Percentiles rank a stretch among this genome's conserved stretches.
phyloP scores from a whole-genome alignment of 1,140 invertebrate species.

The Hesperophylax magnus region DNA sequence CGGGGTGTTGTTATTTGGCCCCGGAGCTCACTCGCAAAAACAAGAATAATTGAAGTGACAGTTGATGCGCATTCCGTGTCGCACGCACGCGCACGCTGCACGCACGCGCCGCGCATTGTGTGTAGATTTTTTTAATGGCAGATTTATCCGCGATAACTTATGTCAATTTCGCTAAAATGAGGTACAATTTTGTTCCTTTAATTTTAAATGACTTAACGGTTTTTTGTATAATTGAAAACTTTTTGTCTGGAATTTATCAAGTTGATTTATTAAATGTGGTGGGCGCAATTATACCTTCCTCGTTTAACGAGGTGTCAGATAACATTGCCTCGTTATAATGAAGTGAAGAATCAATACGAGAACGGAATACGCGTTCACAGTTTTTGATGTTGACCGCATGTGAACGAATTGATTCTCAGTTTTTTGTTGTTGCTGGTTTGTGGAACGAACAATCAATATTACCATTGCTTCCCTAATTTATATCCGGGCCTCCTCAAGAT shows the following conservation, averaged over 20 bases:
- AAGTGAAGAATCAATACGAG: no score
- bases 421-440: no score
- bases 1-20: not conserved
- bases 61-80: slow-evolving; percentile 34
- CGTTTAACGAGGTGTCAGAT: no score
- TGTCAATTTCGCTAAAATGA: slow-evolving; percentile 9
- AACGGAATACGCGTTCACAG: no score
- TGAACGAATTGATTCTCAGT: no score
- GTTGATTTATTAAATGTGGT: no score
- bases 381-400: no score
- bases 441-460: no score
- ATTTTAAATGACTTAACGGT: not conserved
- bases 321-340: no score
- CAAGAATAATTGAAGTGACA: slow-evolving; percentile 18
- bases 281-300: no score
- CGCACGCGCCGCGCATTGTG: slow-evolving; percentile 17
- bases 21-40: not conserved
- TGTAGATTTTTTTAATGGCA: not conserved
- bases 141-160: slow-evolving; percentile 4
- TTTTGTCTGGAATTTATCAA: not conserved
- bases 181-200: not conserved
- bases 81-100: slow-evolving; percentile 24
- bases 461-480: no score
- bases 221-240: not conserved
- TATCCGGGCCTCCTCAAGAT: no score